These are phyloP conservation scores for Cyanoramphus novaezelandiae DNA, from an alignment of 2,113 vertebrate species.

Conservation along the genomic window DNA sequence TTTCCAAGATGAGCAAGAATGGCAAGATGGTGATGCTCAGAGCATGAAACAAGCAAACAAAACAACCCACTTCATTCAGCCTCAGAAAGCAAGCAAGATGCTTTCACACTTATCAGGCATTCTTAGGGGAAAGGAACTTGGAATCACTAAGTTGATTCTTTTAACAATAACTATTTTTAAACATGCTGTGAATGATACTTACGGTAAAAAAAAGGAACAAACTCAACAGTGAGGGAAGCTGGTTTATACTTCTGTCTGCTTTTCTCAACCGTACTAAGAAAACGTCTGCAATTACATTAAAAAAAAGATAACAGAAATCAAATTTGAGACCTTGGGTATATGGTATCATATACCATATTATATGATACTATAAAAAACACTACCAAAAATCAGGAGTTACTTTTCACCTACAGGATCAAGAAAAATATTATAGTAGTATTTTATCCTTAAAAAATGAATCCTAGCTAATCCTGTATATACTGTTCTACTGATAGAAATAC, in stretches of 20 bases:
- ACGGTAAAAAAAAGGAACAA: conserved; percentile 99
- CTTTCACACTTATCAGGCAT: not conserved
- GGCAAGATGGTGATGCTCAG: not conserved
- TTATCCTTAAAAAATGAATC: not conserved
- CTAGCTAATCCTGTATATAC: not conserved
- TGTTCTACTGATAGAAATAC: not conserved
- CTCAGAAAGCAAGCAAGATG: not conserved
- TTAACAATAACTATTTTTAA: not conserved
- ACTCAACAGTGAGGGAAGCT: conserved; percentile 94
- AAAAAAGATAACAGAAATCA: conserved; percentile 25
- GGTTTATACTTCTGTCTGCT: conserved; percentile 97
- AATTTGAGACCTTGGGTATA: not conserved
- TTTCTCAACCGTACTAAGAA: conserved; percentile 87
- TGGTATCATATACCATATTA: not conserved
- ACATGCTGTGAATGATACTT: conserved; percentile 68
- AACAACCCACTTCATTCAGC: not conserved
- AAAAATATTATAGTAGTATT: not conserved
- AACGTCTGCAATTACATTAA: conserved; percentile 75
- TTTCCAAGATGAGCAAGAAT: not conserved
- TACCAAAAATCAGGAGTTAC: not conserved
- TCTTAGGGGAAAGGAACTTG: not conserved
- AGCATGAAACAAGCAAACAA: not conserved
- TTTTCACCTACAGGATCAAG: not conserved
- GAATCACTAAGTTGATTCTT: not conserved
- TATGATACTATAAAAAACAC: not conserved